Evolutionary conservation across 2,797 vertebrate genomes (phyloP).

Genomic region (Podarcis lilfordi): DNA sequence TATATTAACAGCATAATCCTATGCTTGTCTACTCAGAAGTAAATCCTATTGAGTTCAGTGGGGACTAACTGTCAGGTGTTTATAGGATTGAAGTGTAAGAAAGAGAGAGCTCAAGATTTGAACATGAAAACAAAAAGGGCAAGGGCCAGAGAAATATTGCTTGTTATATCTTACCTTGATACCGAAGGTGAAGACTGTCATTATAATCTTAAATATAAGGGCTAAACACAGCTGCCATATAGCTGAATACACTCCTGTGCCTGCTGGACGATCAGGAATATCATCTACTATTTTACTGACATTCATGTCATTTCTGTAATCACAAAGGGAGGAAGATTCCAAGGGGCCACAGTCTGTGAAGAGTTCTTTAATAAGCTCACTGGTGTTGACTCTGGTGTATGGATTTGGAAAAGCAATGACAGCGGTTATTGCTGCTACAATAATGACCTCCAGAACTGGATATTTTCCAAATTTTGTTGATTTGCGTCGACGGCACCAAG

Average conservation of each 20-base stretch:
- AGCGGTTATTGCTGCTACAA: slow-evolving; percentile 94
- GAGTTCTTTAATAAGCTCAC: slow-evolving; percentile 97
- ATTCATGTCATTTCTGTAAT: slow-evolving; percentile 97
- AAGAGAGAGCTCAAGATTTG: not conserved
- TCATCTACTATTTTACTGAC: slow-evolving; percentile 90
- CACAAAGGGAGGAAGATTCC: slow-evolving; percentile 95
- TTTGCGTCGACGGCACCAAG: slow-evolving; percentile 96
- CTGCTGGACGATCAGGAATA: slow-evolving; percentile 88
- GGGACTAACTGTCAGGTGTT: not conserved
- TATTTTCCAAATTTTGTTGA: slow-evolving; percentile 96
- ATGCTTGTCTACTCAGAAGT: not conserved
- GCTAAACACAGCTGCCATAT: slow-evolving; percentile 98
- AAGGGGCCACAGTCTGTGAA: slow-evolving; percentile 97
- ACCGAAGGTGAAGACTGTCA: slow-evolving; percentile 99
- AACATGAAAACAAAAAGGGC: slow-evolving; percentile 16
- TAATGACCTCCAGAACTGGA: slow-evolving; percentile 95
- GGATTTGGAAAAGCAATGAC: slow-evolving; percentile 97
- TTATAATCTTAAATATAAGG: slow-evolving; percentile 97
- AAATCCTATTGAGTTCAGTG: not conserved
- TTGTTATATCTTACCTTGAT: slow-evolving; percentile 87
- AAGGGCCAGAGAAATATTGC: slow-evolving; percentile 5
- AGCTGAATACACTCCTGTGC: slow-evolving; percentile 93
- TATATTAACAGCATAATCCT: not conserved
- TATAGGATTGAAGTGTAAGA: not conserved
- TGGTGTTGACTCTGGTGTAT: slow-evolving; percentile 96